Conservation (phyloP, 2,797 vertebrate genomes). For the Forpus xanthops region DNA sequence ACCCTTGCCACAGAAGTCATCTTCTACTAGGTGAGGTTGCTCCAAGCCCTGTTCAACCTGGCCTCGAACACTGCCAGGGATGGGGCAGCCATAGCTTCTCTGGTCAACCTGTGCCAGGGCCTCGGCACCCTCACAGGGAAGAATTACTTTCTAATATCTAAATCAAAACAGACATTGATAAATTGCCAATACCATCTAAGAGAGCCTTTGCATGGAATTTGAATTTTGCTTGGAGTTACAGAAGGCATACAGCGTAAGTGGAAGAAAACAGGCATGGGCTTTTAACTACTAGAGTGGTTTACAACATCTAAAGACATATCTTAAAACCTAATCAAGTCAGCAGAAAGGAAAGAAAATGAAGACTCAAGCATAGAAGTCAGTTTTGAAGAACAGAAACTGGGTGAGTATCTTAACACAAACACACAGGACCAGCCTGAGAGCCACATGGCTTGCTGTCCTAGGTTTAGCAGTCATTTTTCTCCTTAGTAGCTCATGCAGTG, state of each 20-base stretch:
- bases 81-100: not conserved
- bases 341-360: not conserved
- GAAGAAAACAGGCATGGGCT: not conserved
- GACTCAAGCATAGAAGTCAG: not conserved
- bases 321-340: not conserved
- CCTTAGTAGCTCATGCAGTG: no score
- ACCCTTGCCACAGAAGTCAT: not conserved
- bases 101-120: no score
- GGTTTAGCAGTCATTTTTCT: no score
- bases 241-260: not conserved
- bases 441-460: rapidly evolving
- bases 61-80: not conserved
- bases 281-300: not conserved
- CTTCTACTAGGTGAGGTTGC: not conserved
- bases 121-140: not conserved
- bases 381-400: not conserved
- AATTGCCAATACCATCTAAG: rapidly evolving
- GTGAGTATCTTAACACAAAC: not conserved
- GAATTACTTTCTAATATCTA: not conserved
- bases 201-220: not conserved
- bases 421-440: not conserved
- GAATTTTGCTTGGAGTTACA: not conserved
- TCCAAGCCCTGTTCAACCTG: not conserved
- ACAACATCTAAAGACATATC: not conserved
- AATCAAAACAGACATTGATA: not conserved